Base-by-base conservation (phyloP, 2,888 invertebrate species). In the Drosophila siamana region DNA sequence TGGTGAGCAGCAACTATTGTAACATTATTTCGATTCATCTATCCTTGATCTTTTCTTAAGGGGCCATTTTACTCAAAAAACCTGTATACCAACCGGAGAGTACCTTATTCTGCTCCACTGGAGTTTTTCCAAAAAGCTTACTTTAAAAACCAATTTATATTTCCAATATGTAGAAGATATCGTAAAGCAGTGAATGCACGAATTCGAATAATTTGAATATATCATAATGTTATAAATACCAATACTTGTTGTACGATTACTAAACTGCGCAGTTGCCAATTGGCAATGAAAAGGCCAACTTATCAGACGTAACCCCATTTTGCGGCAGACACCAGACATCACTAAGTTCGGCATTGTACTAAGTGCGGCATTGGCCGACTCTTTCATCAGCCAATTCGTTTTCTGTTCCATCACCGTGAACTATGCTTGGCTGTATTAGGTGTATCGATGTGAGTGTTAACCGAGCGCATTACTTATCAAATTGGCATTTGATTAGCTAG, bases 301-400 rank as follows among this genome's bases (percentile, higher is more conserved):
- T 62, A 75, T 78, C 78, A 73, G 69, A 52, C 62, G 55, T 72
- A 67, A 66, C 78, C 78, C 72, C 63, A 66, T 47, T 60, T 33
- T 22, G 30, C 16, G 26, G 26, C 61, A 71, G 50, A 71, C 66
- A 47, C 8, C 47, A 41, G 57, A 63, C 55, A 64, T 69, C 9
- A 9, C 28, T 28, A 9, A 28, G 28, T 28, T n/a, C n/a, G n/a
- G n/a, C n/a, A n/a, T n/a, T n/a, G n/a, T n/a, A n/a, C n/a, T n/a
- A n/a, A n/a, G n/a, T n/a, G 9, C 4, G 38, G 43, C 43, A 19
- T 36, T 41, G 3, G 9, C 4, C 11, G 30, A 11, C 73, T 73
- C 75, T 85, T 86, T 79, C 89, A 86, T 86, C 87, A 86, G 88
- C 85, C 85, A 78, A 63, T 51, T 74, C 19, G 24, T 38, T 40